Evolutionary conservation across 2,113 vertebrate species (phyloP).

Genomic region (Candoia aspera): DNA sequence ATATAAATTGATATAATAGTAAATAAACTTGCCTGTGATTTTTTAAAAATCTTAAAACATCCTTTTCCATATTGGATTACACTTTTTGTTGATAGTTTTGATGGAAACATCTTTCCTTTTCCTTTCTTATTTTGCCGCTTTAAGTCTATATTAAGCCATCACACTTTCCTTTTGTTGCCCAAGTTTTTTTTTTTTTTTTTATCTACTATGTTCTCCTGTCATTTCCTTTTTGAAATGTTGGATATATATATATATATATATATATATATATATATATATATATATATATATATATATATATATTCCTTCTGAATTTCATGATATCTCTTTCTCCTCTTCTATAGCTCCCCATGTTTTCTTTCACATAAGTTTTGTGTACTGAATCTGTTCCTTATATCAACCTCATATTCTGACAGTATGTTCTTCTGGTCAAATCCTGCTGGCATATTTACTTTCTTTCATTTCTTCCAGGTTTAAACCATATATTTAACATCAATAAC

Average conservation of each 20-base stretch:
- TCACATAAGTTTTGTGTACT: neutral
- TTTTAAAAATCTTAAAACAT: neutral
- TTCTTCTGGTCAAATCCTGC: neutral
- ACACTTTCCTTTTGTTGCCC: neutral
- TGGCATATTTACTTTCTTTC: neutral
- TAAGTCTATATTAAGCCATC: neutral
- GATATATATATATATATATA: too few relatives aligned
- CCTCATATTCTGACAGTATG: neutral
- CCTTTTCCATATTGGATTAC: neutral
- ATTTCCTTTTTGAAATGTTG: neutral
- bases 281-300: fast-evolving
- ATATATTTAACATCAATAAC: neutral
- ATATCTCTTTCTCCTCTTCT: neutral
- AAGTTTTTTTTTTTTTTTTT: neutral
- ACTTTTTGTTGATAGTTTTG: neutral
- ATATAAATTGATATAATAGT: neutral
- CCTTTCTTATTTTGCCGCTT: neutral
- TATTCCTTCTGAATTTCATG: neutral
- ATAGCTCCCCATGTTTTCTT: neutral
- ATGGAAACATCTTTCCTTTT: neutral
- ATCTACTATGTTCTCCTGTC: neutral
- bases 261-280: too few relatives aligned
- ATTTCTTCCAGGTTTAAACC: neutral
- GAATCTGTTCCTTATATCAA: too few relatives aligned
- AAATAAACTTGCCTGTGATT: neutral